Evolutionary conservation across 2,888 invertebrate genomes (phyloP), one percentile per base, ranked within the genome.

Genomic region (Stenodera caucasica): DNA sequence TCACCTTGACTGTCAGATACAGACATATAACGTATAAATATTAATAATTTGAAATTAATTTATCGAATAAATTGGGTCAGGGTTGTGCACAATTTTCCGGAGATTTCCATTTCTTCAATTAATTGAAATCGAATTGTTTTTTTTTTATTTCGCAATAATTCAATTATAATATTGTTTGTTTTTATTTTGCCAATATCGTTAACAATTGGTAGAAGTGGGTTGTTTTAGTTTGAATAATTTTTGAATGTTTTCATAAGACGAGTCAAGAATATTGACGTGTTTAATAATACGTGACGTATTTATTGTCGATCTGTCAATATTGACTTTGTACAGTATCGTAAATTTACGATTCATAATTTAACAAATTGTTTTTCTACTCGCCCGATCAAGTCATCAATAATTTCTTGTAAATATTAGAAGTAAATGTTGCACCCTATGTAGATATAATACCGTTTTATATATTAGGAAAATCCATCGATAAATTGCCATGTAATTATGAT

Each of bases 261-360:
- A 37, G 14, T 37, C 12, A 14, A 49, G 32, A 56, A 53, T 53
- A 9, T 26, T 53, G 21, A 32, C 45, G 9, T 11, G 32, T 26
- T n/a, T n/a, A n/a, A n/a, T 35, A 26, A 7, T 26, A 21, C 32
- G 23, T 49, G 33, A 58, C 45, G 18, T 33, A 58, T 29, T 23
- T 45, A 15, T 33, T 26, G 21, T 37, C n/a, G 6, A n/a, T 18
- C 9, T 18, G 45, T 32, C 32, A 54, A 55, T 59, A 54, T 49
- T 50, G 50, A n/a, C 40, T 26, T 8, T 35, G 53, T 53, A 12
- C 23, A n/a, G 21, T 32, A 26, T 26, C 7, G 33, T 11, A 30
- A 62, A 58, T 62, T 70, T 70, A 70, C 65, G 70, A 70, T 66
- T 67, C 67, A 64, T 68, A 68, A 67, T 70, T 68, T 68, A 59